Conservation (phyloP, 2,797 vertebrate species). For the Dermochelys coriacea region DNA sequence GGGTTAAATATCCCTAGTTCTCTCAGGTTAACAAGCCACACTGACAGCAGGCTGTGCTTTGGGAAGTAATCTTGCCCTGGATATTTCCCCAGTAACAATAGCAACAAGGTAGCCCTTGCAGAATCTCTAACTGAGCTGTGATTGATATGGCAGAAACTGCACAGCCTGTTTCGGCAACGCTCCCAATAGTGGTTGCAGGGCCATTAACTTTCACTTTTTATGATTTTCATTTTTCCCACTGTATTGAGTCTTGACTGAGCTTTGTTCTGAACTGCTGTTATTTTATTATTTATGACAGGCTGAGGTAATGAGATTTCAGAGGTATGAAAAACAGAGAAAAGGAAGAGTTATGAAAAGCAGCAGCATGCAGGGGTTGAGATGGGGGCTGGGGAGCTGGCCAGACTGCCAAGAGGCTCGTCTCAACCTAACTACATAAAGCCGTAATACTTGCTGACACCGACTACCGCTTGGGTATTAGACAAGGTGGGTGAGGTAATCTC, state of each 20-base stretch:
- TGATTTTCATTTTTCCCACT: conserved; percentile 34
- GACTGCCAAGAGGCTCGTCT: background rate
- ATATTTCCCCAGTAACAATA: background rate
- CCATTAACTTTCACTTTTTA: conserved; percentile 36
- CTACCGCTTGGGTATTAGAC: background rate
- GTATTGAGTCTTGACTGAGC: background rate
- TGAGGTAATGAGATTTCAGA: background rate
- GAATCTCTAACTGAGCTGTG: background rate
- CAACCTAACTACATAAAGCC: background rate
- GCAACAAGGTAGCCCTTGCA: background rate
- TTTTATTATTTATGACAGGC: background rate
- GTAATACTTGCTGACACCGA: background rate
- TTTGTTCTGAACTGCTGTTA: background rate
- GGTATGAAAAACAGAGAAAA: background rate
- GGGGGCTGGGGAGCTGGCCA: background rate
- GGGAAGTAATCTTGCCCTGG: background rate
- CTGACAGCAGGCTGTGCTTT: background rate
- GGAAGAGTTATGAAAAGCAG: background rate
- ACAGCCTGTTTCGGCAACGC: background rate
- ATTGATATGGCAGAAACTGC: background rate
- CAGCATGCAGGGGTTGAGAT: background rate
- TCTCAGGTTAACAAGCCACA: background rate
- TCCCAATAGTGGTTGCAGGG: background rate
- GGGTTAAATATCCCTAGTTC: background rate
- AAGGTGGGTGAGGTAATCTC: background rate